A percentile compares a stretch with the other conserved stretches of the same genome.
These are phyloP conservation scores for Excalfactoria chinensis DNA, from an alignment of 2,113 vertebrate genomes.

Conservation along the genomic window DNA sequence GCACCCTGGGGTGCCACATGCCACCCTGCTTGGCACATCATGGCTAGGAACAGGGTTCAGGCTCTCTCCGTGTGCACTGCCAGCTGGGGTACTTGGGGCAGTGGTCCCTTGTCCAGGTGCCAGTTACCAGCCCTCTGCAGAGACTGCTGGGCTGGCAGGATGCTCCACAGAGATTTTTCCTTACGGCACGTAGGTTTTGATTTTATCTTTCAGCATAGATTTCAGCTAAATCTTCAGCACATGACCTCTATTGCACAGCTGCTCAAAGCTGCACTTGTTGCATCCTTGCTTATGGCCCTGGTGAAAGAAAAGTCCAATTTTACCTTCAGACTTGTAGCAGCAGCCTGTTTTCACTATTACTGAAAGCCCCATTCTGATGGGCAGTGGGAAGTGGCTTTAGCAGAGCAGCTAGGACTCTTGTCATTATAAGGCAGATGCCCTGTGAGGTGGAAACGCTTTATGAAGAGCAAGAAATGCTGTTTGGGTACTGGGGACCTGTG, in stretches of 20 bases:
- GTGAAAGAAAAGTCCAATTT: not conserved
- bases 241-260: not conserved
- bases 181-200: not conserved
- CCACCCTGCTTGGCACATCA: not conserved
- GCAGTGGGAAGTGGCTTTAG: not conserved
- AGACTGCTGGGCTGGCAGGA: not conserved
- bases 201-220: not conserved
- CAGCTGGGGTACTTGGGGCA: not conserved
- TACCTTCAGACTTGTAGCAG: not conserved
- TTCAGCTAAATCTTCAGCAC: not conserved
- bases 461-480: not conserved
- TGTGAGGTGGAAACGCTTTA: not conserved
- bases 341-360: not conserved
- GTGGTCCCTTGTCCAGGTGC: accelerated
- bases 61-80: not conserved
- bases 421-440: not conserved
- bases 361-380: not conserved
- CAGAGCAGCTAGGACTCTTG: not conserved
- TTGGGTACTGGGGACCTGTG: not conserved
- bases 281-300: not conserved
- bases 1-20: not conserved
- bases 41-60: not conserved
- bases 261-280: not conserved
- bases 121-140: not conserved
- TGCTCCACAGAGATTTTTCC: not conserved